Percentiles rank a stretch among this genome's conserved stretches.
Evolutionary conservation across 2,888 invertebrate genomes (phyloP).

Genomic region (Hypomecis atomaria): DNA sequence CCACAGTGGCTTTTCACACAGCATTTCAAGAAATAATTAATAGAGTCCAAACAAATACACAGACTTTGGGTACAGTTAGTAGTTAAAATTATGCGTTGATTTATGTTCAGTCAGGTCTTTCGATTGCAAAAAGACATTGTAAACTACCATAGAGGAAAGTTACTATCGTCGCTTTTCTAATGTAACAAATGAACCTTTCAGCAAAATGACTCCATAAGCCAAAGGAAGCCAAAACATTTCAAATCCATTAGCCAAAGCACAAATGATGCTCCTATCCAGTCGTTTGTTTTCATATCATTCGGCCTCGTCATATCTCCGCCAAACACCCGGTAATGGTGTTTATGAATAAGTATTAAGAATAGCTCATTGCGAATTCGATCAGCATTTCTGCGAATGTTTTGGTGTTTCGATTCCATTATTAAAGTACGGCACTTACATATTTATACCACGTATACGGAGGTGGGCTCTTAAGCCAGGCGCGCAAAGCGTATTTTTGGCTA

Average conservation of each 20-base stretch:
- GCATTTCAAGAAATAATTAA: no score
- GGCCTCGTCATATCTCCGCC: constrained; percentile 21
- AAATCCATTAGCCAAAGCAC: constrained; percentile 22
- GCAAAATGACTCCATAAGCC: constrained; percentile 8
- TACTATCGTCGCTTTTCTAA: neutral
- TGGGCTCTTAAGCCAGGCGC: neutral
- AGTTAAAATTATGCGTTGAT: no score
- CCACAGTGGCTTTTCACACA: no score
- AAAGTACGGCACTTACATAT: constrained; percentile 11
- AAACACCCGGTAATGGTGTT: constrained; percentile 26
- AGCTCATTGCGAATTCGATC: constrained; percentile 27
- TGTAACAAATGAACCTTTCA: constrained; percentile 11
- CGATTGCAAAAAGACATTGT: no score
- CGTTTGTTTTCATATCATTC: constrained; percentile 25
- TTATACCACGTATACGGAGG: constrained; percentile 10
- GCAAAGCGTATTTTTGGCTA: no score
- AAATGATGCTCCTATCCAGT: constrained; percentile 18
- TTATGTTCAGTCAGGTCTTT: no score
- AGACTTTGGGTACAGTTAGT: no score
- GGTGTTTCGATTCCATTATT: constrained; percentile 21
- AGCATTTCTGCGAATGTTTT: constrained; percentile 27
- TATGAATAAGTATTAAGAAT: constrained; percentile 29
- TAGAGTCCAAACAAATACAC: no score
- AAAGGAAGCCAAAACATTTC: constrained; percentile 19
- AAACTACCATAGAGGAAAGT: no score